These are phyloP conservation scores for Acholoe squamosa DNA, from an alignment of 2,888 invertebrate species.

Conservation along the genomic window DNA sequence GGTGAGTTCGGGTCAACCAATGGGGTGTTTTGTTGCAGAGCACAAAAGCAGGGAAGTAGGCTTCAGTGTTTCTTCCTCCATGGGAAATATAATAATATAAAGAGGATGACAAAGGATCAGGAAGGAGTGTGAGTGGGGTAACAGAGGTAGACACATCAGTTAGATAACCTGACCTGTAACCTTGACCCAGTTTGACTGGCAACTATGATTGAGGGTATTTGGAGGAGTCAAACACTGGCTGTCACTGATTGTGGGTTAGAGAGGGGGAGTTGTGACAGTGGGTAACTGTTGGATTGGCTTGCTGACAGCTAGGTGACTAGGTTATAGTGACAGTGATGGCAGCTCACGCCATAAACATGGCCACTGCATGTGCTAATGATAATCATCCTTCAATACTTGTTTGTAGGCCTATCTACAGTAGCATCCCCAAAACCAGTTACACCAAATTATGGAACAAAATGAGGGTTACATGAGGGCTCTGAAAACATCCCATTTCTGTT, in stretches of 20 bases:
- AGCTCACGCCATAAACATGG: neutral
- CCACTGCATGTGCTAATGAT: neutral
- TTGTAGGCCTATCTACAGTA: too few species aligned
- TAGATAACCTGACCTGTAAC: neutral
- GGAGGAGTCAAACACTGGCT: neutral
- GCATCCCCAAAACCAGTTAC: too few species aligned
- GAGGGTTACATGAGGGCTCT: too few species aligned
- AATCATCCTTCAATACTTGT: too few species aligned
- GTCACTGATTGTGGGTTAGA: neutral
- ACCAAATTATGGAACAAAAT: too few species aligned
- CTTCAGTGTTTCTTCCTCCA: too few species aligned
- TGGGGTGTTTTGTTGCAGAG: too few species aligned
- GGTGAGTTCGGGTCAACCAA: too few species aligned
- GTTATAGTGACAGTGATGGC: neutral
- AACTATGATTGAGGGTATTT: neutral
- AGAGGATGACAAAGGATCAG: too few species aligned
- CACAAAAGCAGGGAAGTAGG: too few species aligned
- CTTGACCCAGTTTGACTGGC: neutral
- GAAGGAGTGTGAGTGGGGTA: neutral
- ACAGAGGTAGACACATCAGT: neutral
- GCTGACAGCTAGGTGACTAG: neutral
- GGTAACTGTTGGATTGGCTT: neutral
- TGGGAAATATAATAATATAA: too few species aligned
- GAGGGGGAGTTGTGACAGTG: neutral
- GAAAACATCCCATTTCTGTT: too few species aligned